phyloP scores from a whole-genome alignment of 1,140 invertebrate genomes.

The Musca vetustissima region DNA sequence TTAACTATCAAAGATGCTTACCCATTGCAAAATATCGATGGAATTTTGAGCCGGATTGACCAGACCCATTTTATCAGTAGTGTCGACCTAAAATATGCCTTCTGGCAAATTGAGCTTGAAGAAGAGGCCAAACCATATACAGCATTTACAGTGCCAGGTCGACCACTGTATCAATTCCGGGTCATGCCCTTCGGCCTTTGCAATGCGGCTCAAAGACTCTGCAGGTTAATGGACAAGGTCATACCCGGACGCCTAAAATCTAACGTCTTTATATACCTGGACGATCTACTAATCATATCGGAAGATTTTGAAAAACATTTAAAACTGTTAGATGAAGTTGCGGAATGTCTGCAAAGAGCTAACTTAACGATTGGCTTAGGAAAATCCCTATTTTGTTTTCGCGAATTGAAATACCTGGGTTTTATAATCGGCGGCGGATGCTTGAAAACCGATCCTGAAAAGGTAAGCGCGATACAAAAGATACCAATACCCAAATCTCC shows the following conservation, averaged over 20 bases:
- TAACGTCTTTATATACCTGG: background rate
- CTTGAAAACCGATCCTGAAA: no score
- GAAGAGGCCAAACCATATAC: no score
- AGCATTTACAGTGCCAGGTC: no score
- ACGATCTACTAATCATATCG: background rate
- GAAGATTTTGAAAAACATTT: background rate
- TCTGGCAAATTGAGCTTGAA: no score
- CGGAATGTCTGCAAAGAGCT: background rate
- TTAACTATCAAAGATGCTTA: background rate
- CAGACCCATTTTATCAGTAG: background rate
- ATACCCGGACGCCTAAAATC: background rate
- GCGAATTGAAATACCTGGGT: background rate
- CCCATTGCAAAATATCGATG: background rate
- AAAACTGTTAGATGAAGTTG: background rate
- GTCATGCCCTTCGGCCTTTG: background rate
- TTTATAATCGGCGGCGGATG: background rate
- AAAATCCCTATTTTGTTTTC: background rate
- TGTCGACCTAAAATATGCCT: background rate
- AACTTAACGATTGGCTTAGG: background rate
- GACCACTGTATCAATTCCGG: no score
- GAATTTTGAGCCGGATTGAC: background rate
- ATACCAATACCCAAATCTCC: no score
- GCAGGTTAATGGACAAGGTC: background rate
- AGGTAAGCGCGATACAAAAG: no score
- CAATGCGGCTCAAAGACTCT: background rate